Percentiles rank a stretch among this genome's conserved stretches.
phyloP scores from a whole-genome alignment of 2,113 vertebrate genomes.

The Lota lota region DNA sequence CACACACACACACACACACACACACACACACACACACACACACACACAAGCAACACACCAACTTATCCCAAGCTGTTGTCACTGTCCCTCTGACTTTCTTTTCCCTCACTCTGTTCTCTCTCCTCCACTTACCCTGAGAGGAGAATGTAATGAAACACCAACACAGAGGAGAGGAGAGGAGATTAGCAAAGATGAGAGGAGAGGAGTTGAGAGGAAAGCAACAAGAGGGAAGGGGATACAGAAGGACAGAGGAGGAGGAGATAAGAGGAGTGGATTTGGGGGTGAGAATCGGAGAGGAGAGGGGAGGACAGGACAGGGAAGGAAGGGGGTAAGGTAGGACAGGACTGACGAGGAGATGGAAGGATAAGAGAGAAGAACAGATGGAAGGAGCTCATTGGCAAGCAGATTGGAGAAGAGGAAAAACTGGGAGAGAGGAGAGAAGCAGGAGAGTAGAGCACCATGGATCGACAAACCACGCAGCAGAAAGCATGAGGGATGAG shows the following conservation, averaged over 20 bases:
- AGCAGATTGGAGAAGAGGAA: too few species aligned
- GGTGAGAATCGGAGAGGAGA: not conserved
- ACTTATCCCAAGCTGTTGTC: conserved; percentile 51
- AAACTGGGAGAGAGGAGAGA: not conserved
- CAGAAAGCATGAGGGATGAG: conserved; percentile 15
- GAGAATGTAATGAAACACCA: too few species aligned
- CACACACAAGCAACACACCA: not conserved
- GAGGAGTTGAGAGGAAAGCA: too few species aligned
- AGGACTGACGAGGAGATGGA: not conserved
- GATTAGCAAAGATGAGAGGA: not conserved
- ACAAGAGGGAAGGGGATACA: too few species aligned
- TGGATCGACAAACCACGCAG: not conserved
- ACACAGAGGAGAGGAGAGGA: conserved; percentile 12
- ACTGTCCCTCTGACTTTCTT: conserved; percentile 48
- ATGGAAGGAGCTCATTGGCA: not conserved
- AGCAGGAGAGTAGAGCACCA: not conserved
- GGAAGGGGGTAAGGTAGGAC: not conserved
- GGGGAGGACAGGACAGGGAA: not conserved
- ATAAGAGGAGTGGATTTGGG: not conserved
- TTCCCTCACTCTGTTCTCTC: conserved; percentile 30
- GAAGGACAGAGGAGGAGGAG: not conserved
- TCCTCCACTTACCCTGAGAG: not conserved
- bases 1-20: too few species aligned
- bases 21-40: too few species aligned
- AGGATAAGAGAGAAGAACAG: too few species aligned